These are phyloP conservation scores for Spinibarbus caldwelli DNA, from an alignment of 2,797 vertebrate genomes.

Conservation along the genomic window DNA sequence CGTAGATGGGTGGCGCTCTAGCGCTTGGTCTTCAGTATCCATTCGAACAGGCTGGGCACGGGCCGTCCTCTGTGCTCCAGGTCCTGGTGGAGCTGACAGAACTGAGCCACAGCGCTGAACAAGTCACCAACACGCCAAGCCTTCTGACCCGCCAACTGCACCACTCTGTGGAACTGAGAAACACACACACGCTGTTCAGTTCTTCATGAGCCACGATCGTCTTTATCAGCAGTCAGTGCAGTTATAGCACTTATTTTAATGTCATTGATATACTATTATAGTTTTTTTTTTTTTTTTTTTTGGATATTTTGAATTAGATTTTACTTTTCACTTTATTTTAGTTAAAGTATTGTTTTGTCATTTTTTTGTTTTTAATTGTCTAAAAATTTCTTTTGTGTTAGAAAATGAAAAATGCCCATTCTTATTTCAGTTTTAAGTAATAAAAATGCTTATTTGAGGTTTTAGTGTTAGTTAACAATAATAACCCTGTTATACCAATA, in stretches of 20 bases:
- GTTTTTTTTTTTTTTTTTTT: neutral
- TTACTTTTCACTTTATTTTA: neutral
- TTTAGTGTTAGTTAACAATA: neutral
- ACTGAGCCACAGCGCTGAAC: slow-evolving; percentile 88
- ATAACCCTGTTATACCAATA: neutral
- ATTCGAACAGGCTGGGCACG: slow-evolving; percentile 89
- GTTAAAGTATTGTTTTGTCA: no score
- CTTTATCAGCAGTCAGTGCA: neutral
- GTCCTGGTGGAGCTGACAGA: slow-evolving; percentile 83
- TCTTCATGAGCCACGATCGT: neutral
- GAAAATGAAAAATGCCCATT: neutral
- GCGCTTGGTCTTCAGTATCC: slow-evolving; percentile 86
- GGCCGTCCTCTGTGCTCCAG: slow-evolving; percentile 74
- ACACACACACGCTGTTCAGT: slow-evolving; percentile 30
- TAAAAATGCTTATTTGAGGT: neutral
- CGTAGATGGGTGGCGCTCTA: slow-evolving; percentile 65
- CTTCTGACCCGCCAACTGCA: slow-evolving; percentile 87
- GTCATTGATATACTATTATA: neutral
- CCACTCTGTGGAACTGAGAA: slow-evolving; percentile 89
- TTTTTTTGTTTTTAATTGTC: no score
- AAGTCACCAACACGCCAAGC: slow-evolving; percentile 92
- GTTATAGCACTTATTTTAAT: neutral
- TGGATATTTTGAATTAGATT: no score
- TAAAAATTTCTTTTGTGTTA: neutral
- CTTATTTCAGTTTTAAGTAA: neutral